These are phyloP conservation scores for Odontesthes bonariensis DNA, from an alignment of 2,113 vertebrate species.

Conservation along the genomic window DNA sequence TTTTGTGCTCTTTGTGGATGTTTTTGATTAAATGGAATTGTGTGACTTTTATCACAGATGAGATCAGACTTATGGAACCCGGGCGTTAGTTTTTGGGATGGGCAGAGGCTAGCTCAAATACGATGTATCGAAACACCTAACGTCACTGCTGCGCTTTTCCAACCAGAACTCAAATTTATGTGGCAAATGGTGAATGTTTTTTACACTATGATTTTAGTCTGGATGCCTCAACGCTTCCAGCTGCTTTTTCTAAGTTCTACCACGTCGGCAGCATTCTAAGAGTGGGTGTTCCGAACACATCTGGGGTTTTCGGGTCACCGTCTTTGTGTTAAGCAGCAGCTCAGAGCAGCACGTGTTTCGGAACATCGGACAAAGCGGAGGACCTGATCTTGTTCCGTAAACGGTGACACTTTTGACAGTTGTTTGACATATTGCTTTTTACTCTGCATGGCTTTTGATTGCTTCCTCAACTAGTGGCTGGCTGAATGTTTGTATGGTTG, in stretches of 20 bases:
- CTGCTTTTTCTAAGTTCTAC: neutral
- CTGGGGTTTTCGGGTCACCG: neutral
- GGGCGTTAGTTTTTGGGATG: neutral
- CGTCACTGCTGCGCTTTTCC: constrained; percentile 1
- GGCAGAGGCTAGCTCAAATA: neutral
- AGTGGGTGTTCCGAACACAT: constrained; percentile 20
- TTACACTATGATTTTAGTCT: neutral
- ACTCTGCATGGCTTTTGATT: constrained; percentile 72
- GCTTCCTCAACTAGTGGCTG: constrained; percentile 56
- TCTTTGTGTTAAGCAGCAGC: neutral
- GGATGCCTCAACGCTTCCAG: neutral
- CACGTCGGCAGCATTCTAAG: neutral
- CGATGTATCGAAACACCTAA: neutral
- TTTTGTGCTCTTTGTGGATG: constrained; percentile 1
- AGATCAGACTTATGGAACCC: neutral
- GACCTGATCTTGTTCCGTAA: constrained; percentile 24
- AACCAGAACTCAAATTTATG: constrained; percentile 14
- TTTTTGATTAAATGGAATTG: constrained; percentile 14
- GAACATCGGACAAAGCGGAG: constrained; percentile 1
- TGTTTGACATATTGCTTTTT: constrained; percentile 34
- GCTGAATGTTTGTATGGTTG: constrained; percentile 50
- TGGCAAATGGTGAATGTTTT: constrained; percentile 6
- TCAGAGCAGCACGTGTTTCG: no score
- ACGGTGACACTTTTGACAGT: constrained; percentile 27
- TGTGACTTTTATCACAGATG: neutral